Conservation (phyloP, 1,140 invertebrate genomes). For the Lethrus apterus region DNA sequence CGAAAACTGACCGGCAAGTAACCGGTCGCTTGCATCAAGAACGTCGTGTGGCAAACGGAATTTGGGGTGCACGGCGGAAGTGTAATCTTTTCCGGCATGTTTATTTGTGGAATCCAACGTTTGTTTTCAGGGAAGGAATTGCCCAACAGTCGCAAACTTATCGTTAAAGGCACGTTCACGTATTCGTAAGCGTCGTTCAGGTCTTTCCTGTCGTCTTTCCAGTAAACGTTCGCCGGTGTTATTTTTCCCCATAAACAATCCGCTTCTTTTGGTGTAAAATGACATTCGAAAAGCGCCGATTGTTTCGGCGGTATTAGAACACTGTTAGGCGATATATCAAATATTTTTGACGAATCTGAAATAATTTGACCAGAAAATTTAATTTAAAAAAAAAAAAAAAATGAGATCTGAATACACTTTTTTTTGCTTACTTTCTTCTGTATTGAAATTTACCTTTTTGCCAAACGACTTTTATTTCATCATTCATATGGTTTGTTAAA, state of each 20-base stretch:
- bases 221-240: conserved; percentile 12
- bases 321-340: conserved; percentile 21
- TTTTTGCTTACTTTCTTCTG: not conserved
- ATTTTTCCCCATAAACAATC: conserved; percentile 15
- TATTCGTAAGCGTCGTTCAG: not conserved
- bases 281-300: conserved; percentile 21
- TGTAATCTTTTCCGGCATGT: conserved; percentile 22
- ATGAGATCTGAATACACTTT: not conserved
- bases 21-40: conserved; percentile 21
- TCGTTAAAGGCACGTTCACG: conserved; percentile 16
- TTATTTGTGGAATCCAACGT: conserved; percentile 26
- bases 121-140: conserved; percentile 27
- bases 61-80: conserved; percentile 22
- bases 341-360: too few relatives aligned
- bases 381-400: too few relatives aligned
- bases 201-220: conserved; percentile 6
- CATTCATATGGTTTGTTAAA: conserved; percentile 21
- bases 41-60: conserved; percentile 18
- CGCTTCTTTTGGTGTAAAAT: conserved; percentile 19
- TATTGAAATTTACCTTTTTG: not conserved
- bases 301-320: conserved; percentile 16
- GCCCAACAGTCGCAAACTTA: conserved; percentile 17
- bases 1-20: conserved; percentile 28
- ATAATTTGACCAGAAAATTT: conserved; percentile 12
- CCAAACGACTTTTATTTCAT: conserved; percentile 18